phyloP scores from a whole-genome alignment of 2,888 invertebrate species.

The Lepidochitona cinerea region DNA sequence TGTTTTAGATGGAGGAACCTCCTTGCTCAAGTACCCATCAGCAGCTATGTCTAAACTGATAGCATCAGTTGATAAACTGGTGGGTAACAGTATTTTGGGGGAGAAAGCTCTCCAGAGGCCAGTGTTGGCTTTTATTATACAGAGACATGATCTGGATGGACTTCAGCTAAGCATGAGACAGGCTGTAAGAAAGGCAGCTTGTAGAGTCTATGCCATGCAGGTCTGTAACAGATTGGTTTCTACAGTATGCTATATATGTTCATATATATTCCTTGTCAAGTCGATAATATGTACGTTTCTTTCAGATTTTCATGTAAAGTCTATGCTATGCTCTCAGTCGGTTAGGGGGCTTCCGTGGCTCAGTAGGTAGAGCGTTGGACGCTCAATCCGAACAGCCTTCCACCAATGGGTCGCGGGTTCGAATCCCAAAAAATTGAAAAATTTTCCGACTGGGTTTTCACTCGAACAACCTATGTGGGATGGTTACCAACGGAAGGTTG shows the following conservation, averaged over 20 bases:
- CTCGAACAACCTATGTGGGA: no score
- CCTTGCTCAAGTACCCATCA: slow-evolving; percentile 90
- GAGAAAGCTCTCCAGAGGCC: slow-evolving; percentile 79
- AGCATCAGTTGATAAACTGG: slow-evolving; percentile 52
- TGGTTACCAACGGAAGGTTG: no score
- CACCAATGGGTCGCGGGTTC: no score
- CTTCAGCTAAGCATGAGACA: slow-evolving; percentile 90
- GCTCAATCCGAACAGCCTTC: no score
- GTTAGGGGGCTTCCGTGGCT: no score
- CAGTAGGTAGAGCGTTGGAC: no score
- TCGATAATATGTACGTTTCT: not conserved
- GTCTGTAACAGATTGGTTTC: no score
- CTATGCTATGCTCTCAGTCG: no score
- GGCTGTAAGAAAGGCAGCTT: slow-evolving; percentile 79
- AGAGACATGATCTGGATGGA: slow-evolving; percentile 86
- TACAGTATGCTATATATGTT: not conserved
- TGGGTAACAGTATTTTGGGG: slow-evolving; percentile 30
- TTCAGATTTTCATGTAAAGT: not conserved
- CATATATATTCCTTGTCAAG: not conserved
- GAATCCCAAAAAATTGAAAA: no score
- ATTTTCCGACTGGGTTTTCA: no score
- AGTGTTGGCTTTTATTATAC: slow-evolving; percentile 85
- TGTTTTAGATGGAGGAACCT: slow-evolving; percentile 80
- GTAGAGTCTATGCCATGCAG: slow-evolving; percentile 87
- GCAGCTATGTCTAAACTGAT: slow-evolving; percentile 85